A percentile compares a stretch with the other conserved stretches of the same genome.
Conservation (phyloP, 2,113 vertebrate genomes). For the mouse (Mus musculus) region GRCm39 chr9:114428001-114428500, state of each 20-base stretch:
- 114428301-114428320: not conserved
- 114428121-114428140: not conserved
- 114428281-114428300: not conserved
- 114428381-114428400: not conserved
- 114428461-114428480: not conserved
- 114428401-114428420: not conserved
- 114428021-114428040: not conserved
- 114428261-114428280: not conserved
- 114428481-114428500: not conserved
- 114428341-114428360: not conserved
- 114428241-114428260: not conserved
- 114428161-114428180: too few species aligned
- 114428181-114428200: not conserved
- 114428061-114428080: not conserved
- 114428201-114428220: not conserved
- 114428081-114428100: not conserved
- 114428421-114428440: not conserved
- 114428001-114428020: not conserved
- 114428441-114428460: not conserved
- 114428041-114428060: not conserved
- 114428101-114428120: not conserved
- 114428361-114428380: not conserved
- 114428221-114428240: not conserved
- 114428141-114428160: too few species aligned
- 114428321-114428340: not conserved